phyloP scores from a whole-genome alignment of 1,140 invertebrate species.

The Nixonia krombeini region DNA sequence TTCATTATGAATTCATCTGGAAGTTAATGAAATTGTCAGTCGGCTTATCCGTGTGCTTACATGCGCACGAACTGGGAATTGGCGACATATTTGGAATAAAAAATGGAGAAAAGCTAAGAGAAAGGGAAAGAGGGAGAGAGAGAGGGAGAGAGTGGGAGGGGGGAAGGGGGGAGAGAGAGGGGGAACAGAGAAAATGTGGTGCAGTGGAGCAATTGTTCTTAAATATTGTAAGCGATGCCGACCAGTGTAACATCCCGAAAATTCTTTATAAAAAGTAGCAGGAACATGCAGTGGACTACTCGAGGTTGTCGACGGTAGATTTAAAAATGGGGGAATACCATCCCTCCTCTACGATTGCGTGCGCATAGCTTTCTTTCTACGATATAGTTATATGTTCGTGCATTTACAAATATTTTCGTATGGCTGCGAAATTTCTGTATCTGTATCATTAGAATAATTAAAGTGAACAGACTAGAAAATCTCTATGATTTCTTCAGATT shows the following conservation, averaged over 20 bases:
- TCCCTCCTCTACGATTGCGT: conserved; percentile 26
- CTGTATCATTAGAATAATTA: conserved; percentile 42
- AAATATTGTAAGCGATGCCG: conserved; percentile 19
- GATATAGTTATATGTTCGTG: not conserved
- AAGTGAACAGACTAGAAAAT: conserved; percentile 38
- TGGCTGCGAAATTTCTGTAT: conserved; percentile 24
- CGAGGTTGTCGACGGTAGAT: not conserved
- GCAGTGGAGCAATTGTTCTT: conserved; percentile 15
- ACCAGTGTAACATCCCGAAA: conserved; percentile 16
- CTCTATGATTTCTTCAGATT: conserved; percentile 14
- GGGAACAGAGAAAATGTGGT: conserved; percentile 15
- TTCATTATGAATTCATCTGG: no score
- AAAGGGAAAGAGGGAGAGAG: no score
- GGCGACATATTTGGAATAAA: no score
- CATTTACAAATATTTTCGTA: not conserved
- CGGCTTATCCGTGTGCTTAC: no score
- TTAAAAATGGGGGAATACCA: conserved; percentile 6
- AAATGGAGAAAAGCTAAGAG: no score
- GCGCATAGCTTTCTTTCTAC: conserved; percentile 19
- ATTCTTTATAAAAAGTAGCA: not conserved
- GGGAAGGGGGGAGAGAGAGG: no score
- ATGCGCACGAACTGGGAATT: no score
- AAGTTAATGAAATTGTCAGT: no score
- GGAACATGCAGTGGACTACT: not conserved
- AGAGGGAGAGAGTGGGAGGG: no score